Evolutionary conservation across 92 coral and sea anemone genomes (phyloP).

Genomic region (Scolanthus callimorphus): DNA sequence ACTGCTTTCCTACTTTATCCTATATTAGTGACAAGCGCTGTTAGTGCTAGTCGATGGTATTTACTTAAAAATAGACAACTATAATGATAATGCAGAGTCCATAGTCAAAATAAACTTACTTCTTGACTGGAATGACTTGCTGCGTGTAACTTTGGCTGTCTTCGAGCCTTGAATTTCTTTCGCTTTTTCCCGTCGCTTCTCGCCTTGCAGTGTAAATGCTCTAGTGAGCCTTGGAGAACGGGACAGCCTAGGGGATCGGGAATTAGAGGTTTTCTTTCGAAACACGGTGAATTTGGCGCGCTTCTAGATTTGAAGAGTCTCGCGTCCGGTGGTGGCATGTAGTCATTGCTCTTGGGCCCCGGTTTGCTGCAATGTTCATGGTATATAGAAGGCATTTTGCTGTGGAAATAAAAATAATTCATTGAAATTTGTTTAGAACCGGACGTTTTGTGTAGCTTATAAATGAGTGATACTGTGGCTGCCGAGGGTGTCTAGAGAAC

Average conservation of each 20-base stretch:
- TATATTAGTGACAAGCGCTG: no score
- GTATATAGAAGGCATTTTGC: slow-evolving; percentile 89
- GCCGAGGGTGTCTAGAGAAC: no score
- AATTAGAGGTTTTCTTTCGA: slow-evolving; percentile 54
- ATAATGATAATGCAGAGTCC: no score
- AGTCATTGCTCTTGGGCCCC: slow-evolving; percentile 89
- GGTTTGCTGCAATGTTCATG: slow-evolving; percentile 95
- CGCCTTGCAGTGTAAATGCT: slow-evolving; percentile 46
- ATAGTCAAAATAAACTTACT: slow-evolving; percentile 36
- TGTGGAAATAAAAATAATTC: slow-evolving; percentile 14
- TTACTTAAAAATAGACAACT: no score
- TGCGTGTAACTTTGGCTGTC: slow-evolving; percentile 56
- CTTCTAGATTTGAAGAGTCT: slow-evolving; percentile 91
- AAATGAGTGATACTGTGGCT: not conserved
- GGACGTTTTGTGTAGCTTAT: not conserved
- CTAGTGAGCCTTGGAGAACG: slow-evolving; percentile 54
- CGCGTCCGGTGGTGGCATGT: slow-evolving; percentile 89
- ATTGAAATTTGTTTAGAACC: not conserved
- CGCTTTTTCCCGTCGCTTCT: slow-evolving; percentile 54
- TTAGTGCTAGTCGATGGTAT: no score
- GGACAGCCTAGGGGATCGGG: slow-evolving; percentile 65
- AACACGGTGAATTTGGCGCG: slow-evolving; percentile 88
- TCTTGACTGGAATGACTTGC: slow-evolving; percentile 87
- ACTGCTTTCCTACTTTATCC: no score
- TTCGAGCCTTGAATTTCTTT: slow-evolving; percentile 35